Evolutionary conservation across 2,797 vertebrate genomes (phyloP).

Genomic region (Leuciscus waleckii): DNA sequence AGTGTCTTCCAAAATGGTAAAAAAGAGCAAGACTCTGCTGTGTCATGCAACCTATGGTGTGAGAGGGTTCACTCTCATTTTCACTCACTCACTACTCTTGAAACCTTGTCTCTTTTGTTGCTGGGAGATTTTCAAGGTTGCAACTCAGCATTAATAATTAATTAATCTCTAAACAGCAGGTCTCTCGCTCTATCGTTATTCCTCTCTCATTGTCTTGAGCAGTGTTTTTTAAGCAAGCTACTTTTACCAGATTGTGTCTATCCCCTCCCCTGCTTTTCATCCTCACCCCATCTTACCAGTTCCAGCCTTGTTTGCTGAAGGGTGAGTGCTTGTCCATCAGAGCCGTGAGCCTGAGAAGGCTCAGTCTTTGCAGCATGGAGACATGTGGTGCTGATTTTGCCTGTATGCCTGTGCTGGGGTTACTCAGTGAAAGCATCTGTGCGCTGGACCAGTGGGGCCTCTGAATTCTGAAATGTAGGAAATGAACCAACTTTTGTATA

Average conservation of each 20-base stretch:
- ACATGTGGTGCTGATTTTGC: conserved; percentile 78
- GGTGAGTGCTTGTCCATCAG: conserved; percentile 90
- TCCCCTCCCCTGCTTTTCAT: background rate
- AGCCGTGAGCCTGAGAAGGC: conserved; percentile 84
- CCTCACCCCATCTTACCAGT: conserved; percentile 80
- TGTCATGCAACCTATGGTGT: conserved; percentile 23
- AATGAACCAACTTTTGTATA: conserved; percentile 13
- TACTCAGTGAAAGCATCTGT: conserved; percentile 67
- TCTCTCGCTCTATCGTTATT: conserved; percentile 51
- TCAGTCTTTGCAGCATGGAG: conserved; percentile 82
- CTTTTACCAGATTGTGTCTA: background rate
- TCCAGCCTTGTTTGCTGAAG: conserved; percentile 89
- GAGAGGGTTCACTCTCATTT: conserved; percentile 14
- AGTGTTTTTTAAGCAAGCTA: background rate
- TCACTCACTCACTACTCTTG: conserved; percentile 27
- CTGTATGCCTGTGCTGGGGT: conserved; percentile 68
- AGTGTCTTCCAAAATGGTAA: conserved; percentile 4
- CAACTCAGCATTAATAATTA: conserved; percentile 67
- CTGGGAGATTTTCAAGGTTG: conserved; percentile 47
- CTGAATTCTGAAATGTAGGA: conserved; percentile 65
- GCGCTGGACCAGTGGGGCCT: conserved; percentile 74
- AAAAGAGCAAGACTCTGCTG: conserved; percentile 26
- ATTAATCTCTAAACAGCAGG: conserved; percentile 63
- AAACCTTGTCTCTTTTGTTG: conserved; percentile 51
- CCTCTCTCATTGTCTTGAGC: background rate